Percentiles rank a stretch among this genome's conserved stretches.
These are phyloP conservation scores for Folsomia candida DNA, from an alignment of 2,888 invertebrate genomes.

Conservation along the genomic window DNA sequence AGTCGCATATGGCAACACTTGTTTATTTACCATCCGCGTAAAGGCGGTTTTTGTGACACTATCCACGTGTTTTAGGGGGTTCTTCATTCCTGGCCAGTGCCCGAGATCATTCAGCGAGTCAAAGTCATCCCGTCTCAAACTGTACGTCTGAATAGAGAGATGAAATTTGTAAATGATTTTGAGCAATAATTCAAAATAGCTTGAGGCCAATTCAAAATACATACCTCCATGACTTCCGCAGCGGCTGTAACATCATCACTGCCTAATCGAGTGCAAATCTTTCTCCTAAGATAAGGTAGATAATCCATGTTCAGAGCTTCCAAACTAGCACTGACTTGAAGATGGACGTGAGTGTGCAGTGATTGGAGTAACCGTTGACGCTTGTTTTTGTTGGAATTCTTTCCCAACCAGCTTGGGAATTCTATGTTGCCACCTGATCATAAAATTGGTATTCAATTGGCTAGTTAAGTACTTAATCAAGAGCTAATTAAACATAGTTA, in stretches of 20 bases:
- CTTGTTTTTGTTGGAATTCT: constrained; percentile 82
- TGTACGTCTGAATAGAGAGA: constrained; percentile 72
- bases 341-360: constrained; percentile 74
- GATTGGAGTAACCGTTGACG: constrained; percentile 78
- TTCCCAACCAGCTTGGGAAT: constrained; percentile 95
- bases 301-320: constrained; percentile 85
- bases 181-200: too few species aligned
- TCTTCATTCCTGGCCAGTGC: constrained; percentile 75
- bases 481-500: too few species aligned
- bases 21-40: constrained; percentile 89
- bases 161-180: too few species aligned
- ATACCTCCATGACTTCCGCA: constrained; percentile 64
- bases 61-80: constrained; percentile 73
- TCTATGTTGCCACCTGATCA: constrained; percentile 79
- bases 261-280: constrained; percentile 74
- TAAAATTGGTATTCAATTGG: too few species aligned
- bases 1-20: constrained; percentile 75
- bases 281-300: constrained; percentile 70
- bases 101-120: constrained; percentile 83
- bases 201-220: too few species aligned
- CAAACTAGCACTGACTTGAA: constrained; percentile 73
- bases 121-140: constrained; percentile 84
- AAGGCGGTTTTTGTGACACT: constrained; percentile 87
- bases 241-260: constrained; percentile 70
- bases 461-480: too few species aligned